A percentile compares a stretch with the other conserved stretches of the same genome.
Conservation (phyloP, 2,797 vertebrate genomes). For the Sardinella longiceps region DNA sequence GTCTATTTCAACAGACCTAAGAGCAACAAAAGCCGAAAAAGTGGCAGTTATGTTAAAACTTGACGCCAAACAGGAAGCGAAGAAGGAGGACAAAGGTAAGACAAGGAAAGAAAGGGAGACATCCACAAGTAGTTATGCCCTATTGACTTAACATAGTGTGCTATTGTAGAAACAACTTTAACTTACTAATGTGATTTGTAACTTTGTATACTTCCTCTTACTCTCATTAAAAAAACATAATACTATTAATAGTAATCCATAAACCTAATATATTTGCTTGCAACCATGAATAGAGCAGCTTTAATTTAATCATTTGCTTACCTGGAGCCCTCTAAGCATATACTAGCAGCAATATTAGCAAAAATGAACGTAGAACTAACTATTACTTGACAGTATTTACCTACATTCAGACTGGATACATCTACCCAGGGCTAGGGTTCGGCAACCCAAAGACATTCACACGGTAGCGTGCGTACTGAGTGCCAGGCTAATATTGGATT, state of each 20-base stretch:
- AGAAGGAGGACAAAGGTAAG: constrained; percentile 24
- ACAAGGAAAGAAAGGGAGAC: not conserved
- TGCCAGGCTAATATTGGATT: not conserved
- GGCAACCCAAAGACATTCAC: no score
- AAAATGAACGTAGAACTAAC: not conserved
- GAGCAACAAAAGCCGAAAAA: constrained; percentile 36
- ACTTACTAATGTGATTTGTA: not conserved
- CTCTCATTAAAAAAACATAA: not conserved
- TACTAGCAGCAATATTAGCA: not conserved
- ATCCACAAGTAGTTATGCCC: not conserved
- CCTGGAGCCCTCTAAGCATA: not conserved
- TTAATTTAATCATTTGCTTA: not conserved
- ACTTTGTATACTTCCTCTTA: not conserved
- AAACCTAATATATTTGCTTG: not conserved
- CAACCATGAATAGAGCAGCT: not conserved
- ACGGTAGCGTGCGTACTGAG: no score
- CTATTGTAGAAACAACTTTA: not conserved
- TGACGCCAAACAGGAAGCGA: constrained; percentile 13
- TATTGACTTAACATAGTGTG: not conserved
- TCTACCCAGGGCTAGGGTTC: no score
- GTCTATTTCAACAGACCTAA: constrained; percentile 48
- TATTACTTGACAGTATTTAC: not conserved
- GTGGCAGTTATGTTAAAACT: constrained; percentile 26
- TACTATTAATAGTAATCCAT: not conserved
- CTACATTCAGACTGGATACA: no score